These are phyloP conservation scores for Microdon myrmicae DNA, from an alignment of 2,888 invertebrate genomes.

Conservation along the genomic window DNA sequence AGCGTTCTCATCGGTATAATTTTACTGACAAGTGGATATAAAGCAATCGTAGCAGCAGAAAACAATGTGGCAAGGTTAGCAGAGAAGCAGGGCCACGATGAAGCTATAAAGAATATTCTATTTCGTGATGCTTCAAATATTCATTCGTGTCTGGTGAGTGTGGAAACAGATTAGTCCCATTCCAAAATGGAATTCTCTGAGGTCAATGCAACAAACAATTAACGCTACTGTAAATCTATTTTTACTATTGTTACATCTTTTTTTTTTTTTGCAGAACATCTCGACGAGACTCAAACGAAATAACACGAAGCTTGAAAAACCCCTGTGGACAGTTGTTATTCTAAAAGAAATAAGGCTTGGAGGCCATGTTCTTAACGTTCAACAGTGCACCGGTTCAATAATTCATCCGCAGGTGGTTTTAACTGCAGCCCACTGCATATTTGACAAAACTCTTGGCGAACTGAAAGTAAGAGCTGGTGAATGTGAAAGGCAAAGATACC, in stretches of 20 bases:
- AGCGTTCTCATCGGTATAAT: no score
- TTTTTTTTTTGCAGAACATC: constrained; percentile 10
- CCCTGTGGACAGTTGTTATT: constrained; percentile 70
- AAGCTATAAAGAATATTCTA: constrained; percentile 3
- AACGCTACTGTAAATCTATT: background rate
- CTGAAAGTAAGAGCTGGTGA: constrained; percentile 76
- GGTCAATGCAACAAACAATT: constrained; percentile 4
- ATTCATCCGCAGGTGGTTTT: constrained; percentile 71
- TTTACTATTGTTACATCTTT: no score
- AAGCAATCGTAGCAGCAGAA: background rate
- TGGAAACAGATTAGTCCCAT: background rate
- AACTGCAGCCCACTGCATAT: constrained; percentile 84
- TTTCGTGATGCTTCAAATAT: constrained; percentile 1
- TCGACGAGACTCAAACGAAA: constrained; percentile 4
- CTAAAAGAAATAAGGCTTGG: constrained; percentile 57
- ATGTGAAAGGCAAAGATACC: constrained; percentile 81
- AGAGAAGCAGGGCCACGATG: constrained; percentile 4
- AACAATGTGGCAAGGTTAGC: background rate
- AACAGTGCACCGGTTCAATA: constrained; percentile 67
- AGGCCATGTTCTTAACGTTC: constrained; percentile 60
- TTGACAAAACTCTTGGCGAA: constrained; percentile 30
- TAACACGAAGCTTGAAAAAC: constrained; percentile 48
- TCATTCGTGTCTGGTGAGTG: constrained; percentile 16
- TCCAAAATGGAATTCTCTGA: background rate
- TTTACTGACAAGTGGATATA: no score